Evolutionary conservation across 1,140 invertebrate species (phyloP).

Genomic region (Ectropis grisescens): DNA sequence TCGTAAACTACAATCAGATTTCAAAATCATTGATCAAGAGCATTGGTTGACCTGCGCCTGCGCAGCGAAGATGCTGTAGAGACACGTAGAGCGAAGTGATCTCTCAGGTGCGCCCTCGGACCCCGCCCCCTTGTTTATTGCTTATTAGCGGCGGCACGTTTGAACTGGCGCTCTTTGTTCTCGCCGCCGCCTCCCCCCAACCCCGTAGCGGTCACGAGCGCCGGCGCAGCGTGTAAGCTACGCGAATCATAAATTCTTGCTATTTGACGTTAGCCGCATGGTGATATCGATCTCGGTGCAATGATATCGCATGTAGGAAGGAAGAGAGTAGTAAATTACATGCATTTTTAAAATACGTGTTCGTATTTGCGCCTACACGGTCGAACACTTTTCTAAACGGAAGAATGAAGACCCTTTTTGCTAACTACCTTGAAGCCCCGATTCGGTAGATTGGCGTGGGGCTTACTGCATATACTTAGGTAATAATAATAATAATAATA

Average conservation of each 20-base stretch:
- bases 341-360: neutral
- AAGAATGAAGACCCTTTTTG: neutral
- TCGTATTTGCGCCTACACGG: neutral
- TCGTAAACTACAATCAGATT: too few relatives aligned
- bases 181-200: conserved; percentile 30
- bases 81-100: conserved; percentile 39
- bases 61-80: conserved; percentile 12
- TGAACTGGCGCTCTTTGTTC: conserved; percentile 56
- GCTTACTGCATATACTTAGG: neutral
- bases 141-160: conserved; percentile 62
- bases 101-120: conserved; percentile 48
- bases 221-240: conserved; percentile 29
- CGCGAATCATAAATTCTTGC: conserved; percentile 55
- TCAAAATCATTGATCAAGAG: too few relatives aligned
- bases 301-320: conserved; percentile 43
- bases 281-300: conserved; percentile 52
- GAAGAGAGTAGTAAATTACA: conserved; percentile 32
- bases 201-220: conserved; percentile 38
- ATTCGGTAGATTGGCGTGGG: neutral
- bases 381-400: neutral
- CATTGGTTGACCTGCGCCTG: conserved; percentile 4
- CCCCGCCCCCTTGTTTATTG: conserved; percentile 65
- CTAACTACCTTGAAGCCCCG: neutral
- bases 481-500: neutral
- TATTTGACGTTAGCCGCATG: conserved; percentile 48